phyloP scores from a whole-genome alignment of 2,113 vertebrate species.

The Nettapus auritus region DNA sequence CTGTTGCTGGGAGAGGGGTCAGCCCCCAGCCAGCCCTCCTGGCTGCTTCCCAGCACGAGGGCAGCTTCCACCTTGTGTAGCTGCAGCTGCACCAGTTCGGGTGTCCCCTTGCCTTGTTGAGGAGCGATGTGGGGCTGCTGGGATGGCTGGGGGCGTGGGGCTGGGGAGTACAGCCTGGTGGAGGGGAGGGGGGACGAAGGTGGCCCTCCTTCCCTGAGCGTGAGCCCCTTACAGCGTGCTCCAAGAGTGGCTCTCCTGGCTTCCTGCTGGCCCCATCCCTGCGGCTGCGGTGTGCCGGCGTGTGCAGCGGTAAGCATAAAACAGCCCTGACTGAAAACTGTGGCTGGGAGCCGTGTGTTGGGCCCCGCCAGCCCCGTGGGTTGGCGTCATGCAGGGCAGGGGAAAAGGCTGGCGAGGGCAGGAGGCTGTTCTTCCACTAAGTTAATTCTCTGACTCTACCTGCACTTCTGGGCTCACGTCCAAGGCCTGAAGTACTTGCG shows the following conservation, averaged over 20 bases:
- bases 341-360: background rate
- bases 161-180: background rate
- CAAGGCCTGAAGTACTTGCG: slow-evolving; percentile 11
- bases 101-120: background rate
- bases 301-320: background rate
- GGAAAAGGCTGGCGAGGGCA: background rate
- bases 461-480: slow-evolving; percentile 33
- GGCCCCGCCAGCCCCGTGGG: background rate
- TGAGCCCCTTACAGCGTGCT: too few relatives aligned
- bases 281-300: background rate
- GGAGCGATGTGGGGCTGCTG: background rate
- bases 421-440: slow-evolving; percentile 13
- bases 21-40: background rate
- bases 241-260: too few relatives aligned
- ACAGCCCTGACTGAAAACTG: background rate
- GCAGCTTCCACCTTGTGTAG: background rate
- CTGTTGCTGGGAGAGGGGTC: background rate
- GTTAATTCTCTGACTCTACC: slow-evolving; percentile 31
- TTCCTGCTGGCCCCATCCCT: background rate
- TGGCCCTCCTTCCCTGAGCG: too few relatives aligned
- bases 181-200: background rate
- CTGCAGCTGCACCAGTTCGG: background rate
- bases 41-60: rapidly evolving
- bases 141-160: background rate
- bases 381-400: background rate